Conservation (phyloP, 1,140 invertebrate species). For the Oreohelix idahoensis region DNA sequence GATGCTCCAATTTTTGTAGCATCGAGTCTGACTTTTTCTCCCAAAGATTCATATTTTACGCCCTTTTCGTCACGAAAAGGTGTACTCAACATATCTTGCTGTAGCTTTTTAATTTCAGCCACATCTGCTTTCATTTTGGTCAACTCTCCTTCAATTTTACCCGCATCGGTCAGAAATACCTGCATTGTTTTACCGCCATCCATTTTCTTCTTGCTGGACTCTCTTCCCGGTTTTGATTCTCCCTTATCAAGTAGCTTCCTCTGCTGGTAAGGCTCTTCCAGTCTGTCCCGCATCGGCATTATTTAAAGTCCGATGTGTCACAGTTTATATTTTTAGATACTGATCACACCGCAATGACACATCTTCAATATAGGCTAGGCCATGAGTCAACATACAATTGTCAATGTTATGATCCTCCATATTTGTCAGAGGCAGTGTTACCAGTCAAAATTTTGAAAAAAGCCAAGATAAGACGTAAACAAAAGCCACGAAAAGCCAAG, state of each 20-base stretch:
- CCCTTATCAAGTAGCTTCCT: constrained; percentile 49
- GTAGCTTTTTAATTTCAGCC: constrained; percentile 50
- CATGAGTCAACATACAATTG: too few relatives aligned
- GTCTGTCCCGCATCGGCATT: constrained; percentile 54
- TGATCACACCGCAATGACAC: not conserved
- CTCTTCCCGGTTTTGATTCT: constrained; percentile 43
- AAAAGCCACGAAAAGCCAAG: too few relatives aligned
- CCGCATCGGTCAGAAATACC: constrained; percentile 47
- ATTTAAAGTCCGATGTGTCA: not conserved
- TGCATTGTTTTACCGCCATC: constrained; percentile 45
- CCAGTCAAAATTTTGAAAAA: too few relatives aligned
- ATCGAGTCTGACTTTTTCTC: constrained; percentile 37
- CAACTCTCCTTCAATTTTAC: constrained; percentile 49
- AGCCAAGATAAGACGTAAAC: too few relatives aligned
- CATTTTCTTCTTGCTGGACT: constrained; percentile 38
- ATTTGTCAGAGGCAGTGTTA: too few relatives aligned
- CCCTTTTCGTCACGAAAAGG: constrained; percentile 44
- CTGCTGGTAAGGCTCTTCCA: constrained; percentile 53
- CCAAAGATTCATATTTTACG: constrained; percentile 39
- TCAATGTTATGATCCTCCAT: too few relatives aligned
- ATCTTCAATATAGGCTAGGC: too few relatives aligned
- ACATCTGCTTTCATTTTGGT: constrained; percentile 48
- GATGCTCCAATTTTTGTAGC: constrained; percentile 40
- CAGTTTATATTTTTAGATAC: not conserved
- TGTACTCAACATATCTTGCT: constrained; percentile 50